phyloP scores from a whole-genome alignment of 92 coral and sea anemone species.

The Pocillopora meandrina region DNA sequence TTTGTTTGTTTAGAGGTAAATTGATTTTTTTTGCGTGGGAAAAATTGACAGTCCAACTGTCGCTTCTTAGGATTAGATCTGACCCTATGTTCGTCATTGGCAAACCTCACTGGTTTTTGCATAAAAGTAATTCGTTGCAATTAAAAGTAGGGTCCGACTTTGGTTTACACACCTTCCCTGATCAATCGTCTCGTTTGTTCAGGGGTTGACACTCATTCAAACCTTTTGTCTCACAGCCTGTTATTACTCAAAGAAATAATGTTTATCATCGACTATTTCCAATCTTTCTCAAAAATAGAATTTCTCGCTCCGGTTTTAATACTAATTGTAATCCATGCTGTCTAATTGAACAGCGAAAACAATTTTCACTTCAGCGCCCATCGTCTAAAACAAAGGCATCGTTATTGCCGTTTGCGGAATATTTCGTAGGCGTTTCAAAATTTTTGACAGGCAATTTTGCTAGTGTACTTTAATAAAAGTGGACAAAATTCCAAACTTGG shows the following conservation, averaged over 20 bases:
- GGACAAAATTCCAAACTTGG: conserved; percentile 79
- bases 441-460: conserved; percentile 69
- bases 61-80: conserved; percentile 57
- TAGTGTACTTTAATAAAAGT: conserved; percentile 72
- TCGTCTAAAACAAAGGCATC: conserved; percentile 26
- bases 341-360: conserved; percentile 17
- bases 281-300: conserved; percentile 1
- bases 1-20: conserved; percentile 70
- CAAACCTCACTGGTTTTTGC: conserved; percentile 70
- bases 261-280: conserved; percentile 32
- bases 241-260: conserved; percentile 56
- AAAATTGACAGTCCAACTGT: conserved; percentile 61
- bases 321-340: conserved; percentile 15
- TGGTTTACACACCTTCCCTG: conserved; percentile 87
- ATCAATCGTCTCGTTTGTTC: conserved; percentile 87
- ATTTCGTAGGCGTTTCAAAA: conserved; percentile 46
- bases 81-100: conserved; percentile 62
- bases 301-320: neutral
- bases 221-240: conserved; percentile 56
- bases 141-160: conserved; percentile 55
- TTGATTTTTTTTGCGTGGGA: conserved; percentile 74
- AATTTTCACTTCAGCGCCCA: neutral
- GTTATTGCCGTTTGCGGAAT: conserved; percentile 10
- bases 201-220: conserved; percentile 77
- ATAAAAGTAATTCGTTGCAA: conserved; percentile 86